Conservation (phyloP, 2,797 vertebrate species). For the Anniella stebbinsi region DNA sequence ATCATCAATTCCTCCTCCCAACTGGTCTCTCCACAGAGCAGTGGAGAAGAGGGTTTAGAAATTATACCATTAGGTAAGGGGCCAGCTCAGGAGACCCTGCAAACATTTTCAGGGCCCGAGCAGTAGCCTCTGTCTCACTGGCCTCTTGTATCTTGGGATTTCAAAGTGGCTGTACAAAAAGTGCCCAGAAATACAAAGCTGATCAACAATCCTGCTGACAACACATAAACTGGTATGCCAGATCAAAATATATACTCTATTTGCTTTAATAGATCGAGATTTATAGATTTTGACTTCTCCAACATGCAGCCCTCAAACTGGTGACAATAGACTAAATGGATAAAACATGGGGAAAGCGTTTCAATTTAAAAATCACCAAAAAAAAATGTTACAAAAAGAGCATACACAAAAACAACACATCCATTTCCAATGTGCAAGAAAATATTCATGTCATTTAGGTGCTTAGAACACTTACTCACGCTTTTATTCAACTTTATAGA, state of each 20-base stretch:
- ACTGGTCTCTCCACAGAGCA: background rate
- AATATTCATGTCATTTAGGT: no score
- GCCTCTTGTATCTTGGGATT: background rate
- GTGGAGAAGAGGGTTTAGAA: background rate
- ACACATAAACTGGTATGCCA: background rate
- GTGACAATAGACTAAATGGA: background rate
- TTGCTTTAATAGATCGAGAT: background rate
- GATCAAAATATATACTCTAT: background rate
- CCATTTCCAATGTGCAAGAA: background rate
- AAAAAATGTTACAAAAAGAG: background rate
- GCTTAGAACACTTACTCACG: background rate
- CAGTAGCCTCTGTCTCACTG: background rate
- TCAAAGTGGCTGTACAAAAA: background rate
- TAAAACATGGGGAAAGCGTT: background rate
- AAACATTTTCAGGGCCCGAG: background rate
- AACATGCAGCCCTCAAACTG: background rate
- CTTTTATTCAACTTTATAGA: background rate
- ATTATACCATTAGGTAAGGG: background rate
- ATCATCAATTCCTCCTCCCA: background rate
- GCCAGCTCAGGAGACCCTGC: background rate
- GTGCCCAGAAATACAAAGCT: background rate
- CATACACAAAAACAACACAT: background rate
- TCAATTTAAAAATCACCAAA: background rate
- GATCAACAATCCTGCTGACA: background rate
- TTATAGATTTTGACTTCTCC: background rate